Percentiles rank a stretch among this genome's conserved stretches.
Evolutionary conservation across 2,797 vertebrate genomes (phyloP).

Genomic region (Remorina albescens): DNA sequence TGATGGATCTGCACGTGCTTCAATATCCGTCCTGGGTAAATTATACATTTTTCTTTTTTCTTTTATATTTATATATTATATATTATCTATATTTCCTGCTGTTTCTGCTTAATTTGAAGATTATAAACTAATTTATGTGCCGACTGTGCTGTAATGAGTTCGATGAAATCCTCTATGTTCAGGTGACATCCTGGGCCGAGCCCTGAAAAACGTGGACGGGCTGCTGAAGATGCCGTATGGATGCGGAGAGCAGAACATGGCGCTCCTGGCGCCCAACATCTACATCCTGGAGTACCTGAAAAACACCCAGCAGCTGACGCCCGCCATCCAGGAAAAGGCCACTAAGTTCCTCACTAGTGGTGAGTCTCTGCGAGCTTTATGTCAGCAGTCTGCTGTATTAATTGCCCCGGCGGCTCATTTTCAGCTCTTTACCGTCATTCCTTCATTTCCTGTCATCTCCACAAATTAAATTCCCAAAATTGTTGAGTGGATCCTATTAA

Average conservation of each 20-base stretch:
- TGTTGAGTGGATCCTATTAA: neutral
- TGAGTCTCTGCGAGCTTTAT: conserved; percentile 64
- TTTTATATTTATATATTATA: too few relatives aligned
- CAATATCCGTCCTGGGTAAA: conserved; percentile 85
- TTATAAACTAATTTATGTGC: neutral
- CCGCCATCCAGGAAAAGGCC: conserved; percentile 72
- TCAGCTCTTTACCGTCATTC: too few relatives aligned
- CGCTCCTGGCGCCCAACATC: conserved; percentile 84
- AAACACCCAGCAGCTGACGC: conserved; percentile 82
- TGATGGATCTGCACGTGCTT: conserved; percentile 77
- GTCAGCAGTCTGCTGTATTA: too few relatives aligned
- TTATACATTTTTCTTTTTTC: too few relatives aligned
- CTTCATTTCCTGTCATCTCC: neutral
- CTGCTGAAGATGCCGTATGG: conserved; percentile 86
- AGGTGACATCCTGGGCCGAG: conserved; percentile 87
- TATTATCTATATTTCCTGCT: too few relatives aligned
- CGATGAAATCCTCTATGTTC: too few relatives aligned
- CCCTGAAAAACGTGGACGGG: conserved; percentile 83
- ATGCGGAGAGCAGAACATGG: conserved; percentile 90
- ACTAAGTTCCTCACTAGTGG: conserved; percentile 78
- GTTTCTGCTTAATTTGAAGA: neutral
- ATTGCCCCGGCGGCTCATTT: too few relatives aligned
- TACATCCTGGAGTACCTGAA: conserved; percentile 86
- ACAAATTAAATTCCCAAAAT: neutral
- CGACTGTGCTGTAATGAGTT: too few relatives aligned